These are phyloP conservation scores for Platycheirus rosarum DNA, from an alignment of 2,888 invertebrate genomes.

Conservation along the genomic window DNA sequence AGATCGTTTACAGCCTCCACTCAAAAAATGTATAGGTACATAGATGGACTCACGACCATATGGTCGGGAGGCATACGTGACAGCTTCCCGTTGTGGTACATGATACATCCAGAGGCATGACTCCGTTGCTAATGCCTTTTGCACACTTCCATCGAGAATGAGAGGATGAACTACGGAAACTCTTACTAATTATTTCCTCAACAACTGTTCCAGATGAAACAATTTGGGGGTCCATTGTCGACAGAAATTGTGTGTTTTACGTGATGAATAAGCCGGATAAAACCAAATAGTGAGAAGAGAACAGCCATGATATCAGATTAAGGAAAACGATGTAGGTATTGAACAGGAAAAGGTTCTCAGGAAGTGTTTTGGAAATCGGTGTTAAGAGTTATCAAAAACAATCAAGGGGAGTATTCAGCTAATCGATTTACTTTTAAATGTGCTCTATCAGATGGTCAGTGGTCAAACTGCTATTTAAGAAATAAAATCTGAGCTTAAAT, in stretches of 20 bases:
- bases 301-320: constrained; percentile 37
- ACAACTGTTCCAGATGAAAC: constrained; percentile 56
- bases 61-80: constrained; percentile 57
- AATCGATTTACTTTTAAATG: too few species aligned
- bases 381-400: background rate
- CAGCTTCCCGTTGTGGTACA: constrained; percentile 72
- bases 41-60: constrained; percentile 46
- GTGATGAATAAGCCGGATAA: background rate
- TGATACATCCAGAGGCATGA: constrained; percentile 66
- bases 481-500: too few species aligned
- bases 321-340: constrained; percentile 29
- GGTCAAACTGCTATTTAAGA: too few species aligned
- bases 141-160: constrained; percentile 21
- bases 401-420: background rate
- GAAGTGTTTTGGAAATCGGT: background rate
- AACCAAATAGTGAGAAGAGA: constrained; percentile 15
- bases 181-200: constrained; percentile 64
- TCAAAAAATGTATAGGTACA: constrained; percentile 24
- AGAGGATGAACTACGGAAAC: constrained; percentile 48
- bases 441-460: too few species aligned
- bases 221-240: constrained; percentile 1
- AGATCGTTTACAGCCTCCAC: constrained; percentile 59
- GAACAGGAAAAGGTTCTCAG: background rate
- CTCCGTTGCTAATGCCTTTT: constrained; percentile 52
- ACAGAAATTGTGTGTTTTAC: background rate